phyloP scores from a whole-genome alignment of 2,113 vertebrate genomes.

The Spizaetus ornatus region DNA sequence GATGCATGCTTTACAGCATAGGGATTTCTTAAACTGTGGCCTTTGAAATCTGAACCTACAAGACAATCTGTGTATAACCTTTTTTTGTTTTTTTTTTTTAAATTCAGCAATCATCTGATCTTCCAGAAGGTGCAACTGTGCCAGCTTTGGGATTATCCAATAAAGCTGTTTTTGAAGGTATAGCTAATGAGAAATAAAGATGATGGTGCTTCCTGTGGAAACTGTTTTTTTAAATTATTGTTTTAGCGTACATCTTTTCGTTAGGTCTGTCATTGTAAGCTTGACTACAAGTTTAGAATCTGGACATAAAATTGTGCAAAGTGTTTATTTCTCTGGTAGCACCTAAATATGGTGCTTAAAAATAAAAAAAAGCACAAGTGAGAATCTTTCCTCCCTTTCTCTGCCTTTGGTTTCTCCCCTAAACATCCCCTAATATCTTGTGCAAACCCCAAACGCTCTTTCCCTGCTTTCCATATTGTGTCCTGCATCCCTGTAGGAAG shows the following conservation, averaged over 20 bases:
- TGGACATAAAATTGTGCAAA: not conserved
- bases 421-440: not conserved
- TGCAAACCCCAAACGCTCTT: not conserved
- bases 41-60: not conserved
- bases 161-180: slow-evolving; percentile 97
- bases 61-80: not conserved
- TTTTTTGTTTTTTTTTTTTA: not conserved
- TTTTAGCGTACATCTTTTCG: not conserved
- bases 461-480: not conserved
- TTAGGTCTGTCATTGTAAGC: not conserved
- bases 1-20: not conserved
- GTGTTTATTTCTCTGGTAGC: not conserved
- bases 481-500: not conserved
- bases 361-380: not conserved
- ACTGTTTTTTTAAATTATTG: not conserved
- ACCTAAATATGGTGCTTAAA: not conserved
- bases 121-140: slow-evolving; percentile 94
- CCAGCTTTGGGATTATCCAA: slow-evolving; percentile 96
- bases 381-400: not conserved
- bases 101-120: slow-evolving; percentile 70
- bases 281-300: not conserved
- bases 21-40: not conserved
- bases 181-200: not conserved
- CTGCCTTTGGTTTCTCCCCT: not conserved
- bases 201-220: not conserved